Conservation (phyloP, 1,140 invertebrate species). For the Macrobrachium rosenbergii region DNA sequence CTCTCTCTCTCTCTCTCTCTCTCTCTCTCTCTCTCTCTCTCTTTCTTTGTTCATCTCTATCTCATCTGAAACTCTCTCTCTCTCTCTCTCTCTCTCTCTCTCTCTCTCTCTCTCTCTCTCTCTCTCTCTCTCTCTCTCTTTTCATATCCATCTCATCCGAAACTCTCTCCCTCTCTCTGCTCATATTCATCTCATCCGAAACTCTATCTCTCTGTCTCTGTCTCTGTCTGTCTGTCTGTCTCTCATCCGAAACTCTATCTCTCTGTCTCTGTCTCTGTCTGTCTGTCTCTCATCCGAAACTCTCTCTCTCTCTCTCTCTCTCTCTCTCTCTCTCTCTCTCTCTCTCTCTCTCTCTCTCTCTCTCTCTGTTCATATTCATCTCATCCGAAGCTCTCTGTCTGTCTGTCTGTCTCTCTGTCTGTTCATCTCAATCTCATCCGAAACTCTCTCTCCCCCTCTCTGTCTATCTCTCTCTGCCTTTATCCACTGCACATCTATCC, state of each 20-base stretch:
- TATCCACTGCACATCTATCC: neutral
- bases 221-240: neutral
- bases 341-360: neutral
- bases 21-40: slow-evolving; percentile 16
- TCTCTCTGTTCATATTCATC: no score
- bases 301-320: neutral
- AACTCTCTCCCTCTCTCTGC: neutral
- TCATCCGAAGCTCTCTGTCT: no score
- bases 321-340: neutral
- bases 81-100: neutral
- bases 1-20: no score
- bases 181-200: neutral
- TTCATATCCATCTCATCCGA: no score
- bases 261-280: neutral
- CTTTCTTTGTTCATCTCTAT: no score
- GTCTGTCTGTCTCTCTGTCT: no score
- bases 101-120: no score
- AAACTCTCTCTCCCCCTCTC: neutral
- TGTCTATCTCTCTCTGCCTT: neutral
- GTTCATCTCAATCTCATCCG: no score
- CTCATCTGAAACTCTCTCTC: no score
- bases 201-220: slow-evolving; percentile 4
- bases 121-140: no score
- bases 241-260: neutral
- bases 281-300: no score